Evolutionary conservation across 2,797 vertebrate genomes (phyloP), one percentile per base, ranked within the genome.

Genomic region (Melopsittacus undulatus): DNA sequence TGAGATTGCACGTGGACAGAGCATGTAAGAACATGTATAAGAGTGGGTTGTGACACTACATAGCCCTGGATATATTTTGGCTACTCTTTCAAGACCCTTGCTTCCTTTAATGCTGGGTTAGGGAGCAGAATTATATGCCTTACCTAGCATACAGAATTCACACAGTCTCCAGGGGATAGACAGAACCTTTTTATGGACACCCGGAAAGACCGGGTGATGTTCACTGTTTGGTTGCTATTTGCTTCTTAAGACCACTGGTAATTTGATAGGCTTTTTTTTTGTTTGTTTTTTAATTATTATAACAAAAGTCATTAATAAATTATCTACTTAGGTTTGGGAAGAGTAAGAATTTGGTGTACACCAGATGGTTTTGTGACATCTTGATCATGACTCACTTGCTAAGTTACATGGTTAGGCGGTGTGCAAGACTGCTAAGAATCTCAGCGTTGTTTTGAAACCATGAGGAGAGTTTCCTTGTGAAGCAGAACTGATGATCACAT

Each of bases 401-500:
- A 89, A 52, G n/a, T 69, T 82, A 51, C 29, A n/a, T 26, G 30
- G 46, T 34, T 45, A 38, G 8, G 20, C 46, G 34, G 20, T 67
- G 49, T 85, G 76, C 48, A 77, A 73, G 57, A 26, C 30, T 79
- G 52, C 45, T 43, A 45, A 94, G 75, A 74, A 88, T 42, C 56
- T 91, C 77, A 73, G 45, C 72, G 48, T 49, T 72, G 18, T 32
- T 73, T 52, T 75, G 34, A 30, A 91, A 49, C 49, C 34, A 22
- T 48, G 27, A 74, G n/a, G 36, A 91, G 80, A 87, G 75, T 89
- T 94, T 94, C 66, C 83, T 64, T 81, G 36, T 77, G 36, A 92
- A 87, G 51, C 43, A 96, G 84, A 97, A 95, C 57, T 88, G 70
- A 73, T 87, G 43, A 88, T 63, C 74, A 61, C 8, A 10, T 89